phyloP scores from a whole-genome alignment of 2,797 vertebrate genomes.

The Lates japonicus region DNA sequence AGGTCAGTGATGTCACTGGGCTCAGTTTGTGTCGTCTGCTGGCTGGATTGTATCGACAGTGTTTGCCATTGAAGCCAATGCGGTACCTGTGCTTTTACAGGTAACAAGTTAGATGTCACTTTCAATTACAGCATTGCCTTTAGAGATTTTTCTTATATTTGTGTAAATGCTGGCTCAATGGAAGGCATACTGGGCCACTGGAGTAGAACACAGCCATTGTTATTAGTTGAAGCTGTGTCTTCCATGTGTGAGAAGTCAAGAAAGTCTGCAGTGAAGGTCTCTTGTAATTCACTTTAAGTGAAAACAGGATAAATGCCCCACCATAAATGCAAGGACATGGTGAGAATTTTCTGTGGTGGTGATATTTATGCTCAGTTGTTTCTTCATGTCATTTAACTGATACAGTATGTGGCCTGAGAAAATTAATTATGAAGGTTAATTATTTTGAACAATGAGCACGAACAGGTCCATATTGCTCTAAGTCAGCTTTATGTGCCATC shows the following conservation, averaged over 20 bases:
- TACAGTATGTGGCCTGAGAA: neutral
- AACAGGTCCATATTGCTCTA: no score
- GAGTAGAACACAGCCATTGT: neutral
- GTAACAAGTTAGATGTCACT: neutral
- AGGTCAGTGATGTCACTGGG: conserved; percentile 14
- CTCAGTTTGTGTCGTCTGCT: conserved; percentile 23
- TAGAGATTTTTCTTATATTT: neutral
- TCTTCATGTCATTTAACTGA: neutral
- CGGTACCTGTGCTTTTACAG: neutral
- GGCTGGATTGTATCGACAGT: neutral
- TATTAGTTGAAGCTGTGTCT: no score
- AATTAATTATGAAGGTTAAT: neutral
- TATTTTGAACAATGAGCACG: neutral
- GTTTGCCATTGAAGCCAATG: conserved; percentile 10
- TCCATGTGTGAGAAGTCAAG: neutral
- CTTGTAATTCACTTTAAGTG: neutral
- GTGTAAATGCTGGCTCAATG: neutral
- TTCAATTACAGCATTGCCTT: neutral
- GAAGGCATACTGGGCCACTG: neutral
- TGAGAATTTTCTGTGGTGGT: no score
- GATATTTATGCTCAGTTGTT: neutral
- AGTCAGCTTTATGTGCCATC: no score
- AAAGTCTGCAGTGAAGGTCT: neutral
- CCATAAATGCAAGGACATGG: neutral
- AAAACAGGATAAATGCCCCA: neutral